Conservation (phyloP, 2,113 vertebrate genomes). For the Reinhardtius hippoglossoides region DNA sequence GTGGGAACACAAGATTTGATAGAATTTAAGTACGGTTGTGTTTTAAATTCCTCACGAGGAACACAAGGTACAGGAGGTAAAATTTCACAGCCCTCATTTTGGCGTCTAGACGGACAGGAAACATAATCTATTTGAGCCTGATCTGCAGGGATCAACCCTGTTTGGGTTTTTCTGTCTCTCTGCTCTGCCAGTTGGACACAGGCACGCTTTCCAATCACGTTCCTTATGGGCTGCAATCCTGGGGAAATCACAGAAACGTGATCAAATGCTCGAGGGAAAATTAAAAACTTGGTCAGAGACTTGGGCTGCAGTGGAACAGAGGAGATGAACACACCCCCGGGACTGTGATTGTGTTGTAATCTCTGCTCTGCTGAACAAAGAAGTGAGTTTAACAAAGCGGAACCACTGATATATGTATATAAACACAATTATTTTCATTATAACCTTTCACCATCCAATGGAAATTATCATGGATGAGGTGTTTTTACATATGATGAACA, state of each 20-base stretch:
- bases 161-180: constrained; percentile 30
- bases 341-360: constrained; percentile 33
- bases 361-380: constrained; percentile 15
- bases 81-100: constrained; percentile 27
- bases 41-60: constrained; percentile 29
- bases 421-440: constrained; percentile 10
- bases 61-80: constrained; percentile 18
- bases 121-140: constrained; percentile 46
- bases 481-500: neutral
- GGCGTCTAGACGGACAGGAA: constrained; percentile 27
- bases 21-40: constrained; percentile 37
- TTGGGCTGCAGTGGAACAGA: neutral
- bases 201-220: constrained; percentile 43
- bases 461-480: neutral
- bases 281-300: constrained; percentile 13
- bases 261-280: constrained; percentile 47
- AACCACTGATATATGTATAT: neutral
- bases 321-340: constrained; percentile 18
- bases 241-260: constrained; percentile 14
- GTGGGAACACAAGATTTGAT: constrained; percentile 40
- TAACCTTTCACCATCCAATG: neutral
- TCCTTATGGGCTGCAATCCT: constrained; percentile 24
- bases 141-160: constrained; percentile 34
- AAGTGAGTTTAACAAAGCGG: constrained; percentile 20
- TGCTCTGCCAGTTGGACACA: constrained; percentile 43